Evolutionary conservation across 2,113 vertebrate species (phyloP).

Genomic region (Crypturellus undulatus): DNA sequence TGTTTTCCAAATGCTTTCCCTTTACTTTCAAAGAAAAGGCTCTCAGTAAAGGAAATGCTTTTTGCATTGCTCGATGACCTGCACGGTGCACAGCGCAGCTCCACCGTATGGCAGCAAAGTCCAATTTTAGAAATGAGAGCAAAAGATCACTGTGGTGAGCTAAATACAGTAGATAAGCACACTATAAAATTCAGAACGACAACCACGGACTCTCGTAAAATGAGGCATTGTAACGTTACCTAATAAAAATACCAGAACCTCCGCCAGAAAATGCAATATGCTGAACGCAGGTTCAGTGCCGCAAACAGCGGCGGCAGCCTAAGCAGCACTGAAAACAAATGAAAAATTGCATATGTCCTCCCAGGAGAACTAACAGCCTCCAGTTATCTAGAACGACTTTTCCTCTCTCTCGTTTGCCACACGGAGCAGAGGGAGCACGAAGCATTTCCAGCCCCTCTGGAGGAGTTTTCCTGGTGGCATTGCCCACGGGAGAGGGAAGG

Average conservation of each 20-base stretch:
- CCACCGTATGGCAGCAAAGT: neutral
- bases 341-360: neutral
- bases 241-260: neutral
- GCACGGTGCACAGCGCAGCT: neutral
- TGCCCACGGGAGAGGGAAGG: neutral
- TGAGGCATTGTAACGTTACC: neutral
- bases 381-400: neutral
- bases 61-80: neutral
- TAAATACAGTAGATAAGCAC: neutral
- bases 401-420: neutral
- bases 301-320: neutral
- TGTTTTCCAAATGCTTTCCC: neutral
- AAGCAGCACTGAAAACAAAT: neutral
- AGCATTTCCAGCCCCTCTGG: neutral
- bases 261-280: neutral
- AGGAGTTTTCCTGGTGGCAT: neutral
- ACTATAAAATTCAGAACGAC: conserved; percentile 15
- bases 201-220: neutral
- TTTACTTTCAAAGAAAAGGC: neutral
- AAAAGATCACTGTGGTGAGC: neutral
- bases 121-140: conserved; percentile 19
- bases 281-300: neutral
- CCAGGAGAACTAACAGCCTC: neutral
- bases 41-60: neutral
- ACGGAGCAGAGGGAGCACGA: neutral